Evolutionary conservation across 2,888 invertebrate genomes (phyloP), one percentile per base, ranked within the genome.

Genomic region (Lithodes maja): DNA sequence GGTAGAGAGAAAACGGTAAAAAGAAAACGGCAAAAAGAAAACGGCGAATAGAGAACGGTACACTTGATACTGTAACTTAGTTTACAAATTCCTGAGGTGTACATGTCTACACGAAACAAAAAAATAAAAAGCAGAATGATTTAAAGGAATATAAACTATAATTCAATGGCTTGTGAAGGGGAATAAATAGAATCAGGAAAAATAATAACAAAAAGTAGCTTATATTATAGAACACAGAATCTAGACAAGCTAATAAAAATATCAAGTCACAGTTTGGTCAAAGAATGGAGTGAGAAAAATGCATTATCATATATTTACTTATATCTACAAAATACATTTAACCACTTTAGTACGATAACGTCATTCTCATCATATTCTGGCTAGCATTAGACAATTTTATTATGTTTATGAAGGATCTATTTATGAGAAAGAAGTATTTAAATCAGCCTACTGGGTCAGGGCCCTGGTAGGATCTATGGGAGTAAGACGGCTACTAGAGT

Each of bases 71-170:
- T 86, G 75, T 7, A 55, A 81, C 81, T 81, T 86, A 81, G 49
- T 55, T 86, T 74, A 80, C 69, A 86, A 80, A 86, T 86, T 86
- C 86, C 86, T 86, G 86, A 86, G 86, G 86, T 86, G 86, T 79
- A 81, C 75, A 81, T 81, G 86, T 81, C 81, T 86, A 86, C 75
- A 86, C 53, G 54, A 81, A 74, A 50, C 33, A 55, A 54, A 71
- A 50, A 86, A 53, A 75, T 50, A 52, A 84, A 53, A 69, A 78
- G 50, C 9, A 17, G 3, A 33, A 77, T 33, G n/a, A 83, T 33
- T 52, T 33, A 12, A 83, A 83, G 74, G 71, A 75, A 74, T 55
- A 68, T 7, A 81, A 81, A 33, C 33, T 33, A 61, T 71, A 33
- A 77, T 55, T 86, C 86, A 86, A 54, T 71, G 71, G 71, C 3